Conservation (phyloP, 2,888 invertebrate genomes). For the Anaspis maculata region DNA sequence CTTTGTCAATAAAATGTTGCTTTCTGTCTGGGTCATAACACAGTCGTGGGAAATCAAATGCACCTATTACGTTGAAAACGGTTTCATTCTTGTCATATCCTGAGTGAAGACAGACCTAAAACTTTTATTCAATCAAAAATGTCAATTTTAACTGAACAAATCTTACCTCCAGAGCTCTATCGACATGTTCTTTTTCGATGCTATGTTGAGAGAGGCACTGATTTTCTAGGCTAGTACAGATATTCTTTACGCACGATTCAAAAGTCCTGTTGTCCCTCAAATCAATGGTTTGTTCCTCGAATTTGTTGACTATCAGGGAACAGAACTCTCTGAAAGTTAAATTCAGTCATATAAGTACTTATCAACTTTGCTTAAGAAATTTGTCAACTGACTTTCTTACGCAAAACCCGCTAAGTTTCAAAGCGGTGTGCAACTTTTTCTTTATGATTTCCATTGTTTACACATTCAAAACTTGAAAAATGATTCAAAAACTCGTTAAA, state of each 20-base stretch:
- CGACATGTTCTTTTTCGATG: constrained; percentile 64
- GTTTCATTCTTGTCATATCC: constrained; percentile 64
- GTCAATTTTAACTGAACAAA: neutral
- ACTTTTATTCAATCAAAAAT: constrained; percentile 4
- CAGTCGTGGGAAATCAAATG: constrained; percentile 73
- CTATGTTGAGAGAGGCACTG: constrained; percentile 66
- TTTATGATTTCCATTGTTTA: no score
- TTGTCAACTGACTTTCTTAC: constrained; percentile 49
- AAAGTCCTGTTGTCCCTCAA: constrained; percentile 52
- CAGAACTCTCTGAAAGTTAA: constrained; percentile 65
- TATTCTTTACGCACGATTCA: constrained; percentile 62
- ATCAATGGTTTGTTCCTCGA: constrained; percentile 40
- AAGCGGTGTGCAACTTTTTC: constrained; percentile 54
- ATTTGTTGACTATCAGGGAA: constrained; percentile 61
- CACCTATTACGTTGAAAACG: constrained; percentile 68
- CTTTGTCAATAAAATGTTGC: constrained; percentile 54
- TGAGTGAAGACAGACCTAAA: constrained; percentile 33
- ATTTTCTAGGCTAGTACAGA: constrained; percentile 70
- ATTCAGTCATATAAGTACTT: constrained; percentile 9
- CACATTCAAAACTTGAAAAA: no score
- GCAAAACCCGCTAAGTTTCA: constrained; percentile 68
- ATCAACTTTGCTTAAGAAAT: constrained; percentile 3
- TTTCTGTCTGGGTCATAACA: constrained; percentile 68
- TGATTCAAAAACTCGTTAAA: no score
- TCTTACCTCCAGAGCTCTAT: constrained; percentile 61